Conservation (phyloP, 2,113 vertebrate genomes). For the Alethe castanea region DNA sequence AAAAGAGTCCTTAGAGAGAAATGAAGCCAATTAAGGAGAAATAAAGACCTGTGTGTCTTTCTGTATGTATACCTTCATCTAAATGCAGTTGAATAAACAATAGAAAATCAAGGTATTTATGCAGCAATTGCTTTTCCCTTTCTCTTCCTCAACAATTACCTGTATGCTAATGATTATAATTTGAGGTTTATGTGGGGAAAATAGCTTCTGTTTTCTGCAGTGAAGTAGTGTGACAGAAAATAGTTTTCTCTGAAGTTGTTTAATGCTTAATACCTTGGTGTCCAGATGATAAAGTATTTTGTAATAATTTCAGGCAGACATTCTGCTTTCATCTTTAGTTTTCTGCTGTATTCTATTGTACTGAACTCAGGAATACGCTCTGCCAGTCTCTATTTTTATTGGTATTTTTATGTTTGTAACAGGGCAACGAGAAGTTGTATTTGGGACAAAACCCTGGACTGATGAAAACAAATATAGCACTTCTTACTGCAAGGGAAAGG, state of each 20-base stretch:
- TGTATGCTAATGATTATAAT: background rate
- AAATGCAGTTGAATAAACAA: background rate
- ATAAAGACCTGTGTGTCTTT: background rate
- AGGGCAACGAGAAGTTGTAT: background rate
- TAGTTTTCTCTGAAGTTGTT: background rate
- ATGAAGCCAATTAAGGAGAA: slow-evolving; percentile 41
- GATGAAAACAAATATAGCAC: background rate
- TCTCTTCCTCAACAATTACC: background rate
- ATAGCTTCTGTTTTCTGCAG: background rate
- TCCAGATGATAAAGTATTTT: background rate
- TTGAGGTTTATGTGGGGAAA: background rate
- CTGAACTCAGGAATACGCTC: background rate
- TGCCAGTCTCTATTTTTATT: background rate
- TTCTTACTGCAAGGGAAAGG: background rate
- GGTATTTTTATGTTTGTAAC: background rate
- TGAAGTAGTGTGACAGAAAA: background rate
- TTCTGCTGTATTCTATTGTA: background rate
- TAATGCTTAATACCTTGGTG: background rate
- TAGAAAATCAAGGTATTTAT: slow-evolving; percentile 11
- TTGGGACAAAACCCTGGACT: background rate
- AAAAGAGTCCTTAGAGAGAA: slow-evolving; percentile 8
- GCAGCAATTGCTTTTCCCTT: background rate
- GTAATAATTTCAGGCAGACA: background rate
- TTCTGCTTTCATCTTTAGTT: slow-evolving; percentile 2
- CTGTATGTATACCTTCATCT: background rate